These are phyloP conservation scores for Lepidurus apus DNA, from an alignment of 1,140 invertebrate species.

Conservation along the genomic window DNA sequence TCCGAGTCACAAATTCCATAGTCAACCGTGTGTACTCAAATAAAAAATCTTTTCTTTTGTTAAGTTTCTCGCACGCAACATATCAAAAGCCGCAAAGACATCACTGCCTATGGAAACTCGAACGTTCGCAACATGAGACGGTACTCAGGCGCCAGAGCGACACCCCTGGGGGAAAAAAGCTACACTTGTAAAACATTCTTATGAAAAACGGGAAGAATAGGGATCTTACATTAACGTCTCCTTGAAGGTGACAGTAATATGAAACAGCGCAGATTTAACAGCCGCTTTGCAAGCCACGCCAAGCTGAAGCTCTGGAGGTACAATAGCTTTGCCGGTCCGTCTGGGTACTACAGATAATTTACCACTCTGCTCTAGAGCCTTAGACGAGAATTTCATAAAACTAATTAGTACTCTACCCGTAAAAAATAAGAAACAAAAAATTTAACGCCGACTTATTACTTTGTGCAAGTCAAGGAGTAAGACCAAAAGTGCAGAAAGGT, in stretches of 20 bases:
- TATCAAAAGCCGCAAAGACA: background rate
- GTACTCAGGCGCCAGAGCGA: background rate
- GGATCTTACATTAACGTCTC: slow-evolving; percentile 2
- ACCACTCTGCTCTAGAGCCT: slow-evolving; percentile 2
- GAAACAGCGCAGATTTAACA: background rate
- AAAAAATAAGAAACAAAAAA: background rate
- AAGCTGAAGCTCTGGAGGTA: background rate
- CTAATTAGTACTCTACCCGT: background rate
- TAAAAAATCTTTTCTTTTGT: background rate
- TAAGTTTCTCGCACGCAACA: background rate
- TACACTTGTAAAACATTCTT: background rate
- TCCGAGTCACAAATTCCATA: background rate
- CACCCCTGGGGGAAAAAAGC: background rate
- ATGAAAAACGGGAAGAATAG: background rate
- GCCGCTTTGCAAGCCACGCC: background rate
- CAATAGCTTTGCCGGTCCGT: background rate
- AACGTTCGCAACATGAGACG: slow-evolving; percentile 1
- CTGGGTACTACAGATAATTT: slow-evolving; percentile 8
- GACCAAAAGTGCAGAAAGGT: slow-evolving; percentile 61
- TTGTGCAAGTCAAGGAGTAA: slow-evolving; percentile 57
- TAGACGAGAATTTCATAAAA: background rate
- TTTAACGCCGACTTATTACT: background rate
- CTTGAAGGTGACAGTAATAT: slow-evolving; percentile 11
- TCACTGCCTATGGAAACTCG: background rate
- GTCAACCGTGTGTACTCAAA: background rate